phyloP scores from a whole-genome alignment of 2,797 vertebrate species.

The Margarornis squamiger region DNA sequence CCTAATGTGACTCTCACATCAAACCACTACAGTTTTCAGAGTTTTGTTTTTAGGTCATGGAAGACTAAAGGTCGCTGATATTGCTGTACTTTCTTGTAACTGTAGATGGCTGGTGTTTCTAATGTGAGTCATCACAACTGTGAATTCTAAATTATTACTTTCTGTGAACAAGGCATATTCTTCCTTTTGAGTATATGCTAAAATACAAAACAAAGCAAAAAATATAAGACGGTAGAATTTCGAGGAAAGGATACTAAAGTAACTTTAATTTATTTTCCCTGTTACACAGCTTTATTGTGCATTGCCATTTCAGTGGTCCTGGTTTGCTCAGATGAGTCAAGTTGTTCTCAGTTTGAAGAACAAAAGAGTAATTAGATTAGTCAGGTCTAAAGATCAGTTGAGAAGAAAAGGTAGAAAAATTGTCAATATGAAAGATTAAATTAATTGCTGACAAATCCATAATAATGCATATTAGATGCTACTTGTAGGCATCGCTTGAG shows the following conservation, averaged over 20 bases:
- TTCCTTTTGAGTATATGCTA: neutral
- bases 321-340: neutral
- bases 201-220: neutral
- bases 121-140: neutral
- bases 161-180: neutral
- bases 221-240: neutral
- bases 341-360: neutral
- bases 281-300: neutral
- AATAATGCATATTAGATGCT: neutral
- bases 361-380: neutral
- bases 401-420: neutral
- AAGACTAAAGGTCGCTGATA: neutral
- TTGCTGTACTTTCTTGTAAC: neutral
- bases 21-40: neutral
- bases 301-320: neutral
- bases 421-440: neutral
- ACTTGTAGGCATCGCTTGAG: neutral
- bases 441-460: neutral
- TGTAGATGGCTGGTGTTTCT: neutral
- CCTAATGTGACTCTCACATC: accelerated
- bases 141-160: neutral
- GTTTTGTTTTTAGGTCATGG: neutral
- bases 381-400: neutral
- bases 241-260: neutral
- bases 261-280: neutral